Evolutionary conservation across 2,797 vertebrate genomes (phyloP), one percentile per base, ranked within the genome.

Genomic region (Sebastes elongatus): DNA sequence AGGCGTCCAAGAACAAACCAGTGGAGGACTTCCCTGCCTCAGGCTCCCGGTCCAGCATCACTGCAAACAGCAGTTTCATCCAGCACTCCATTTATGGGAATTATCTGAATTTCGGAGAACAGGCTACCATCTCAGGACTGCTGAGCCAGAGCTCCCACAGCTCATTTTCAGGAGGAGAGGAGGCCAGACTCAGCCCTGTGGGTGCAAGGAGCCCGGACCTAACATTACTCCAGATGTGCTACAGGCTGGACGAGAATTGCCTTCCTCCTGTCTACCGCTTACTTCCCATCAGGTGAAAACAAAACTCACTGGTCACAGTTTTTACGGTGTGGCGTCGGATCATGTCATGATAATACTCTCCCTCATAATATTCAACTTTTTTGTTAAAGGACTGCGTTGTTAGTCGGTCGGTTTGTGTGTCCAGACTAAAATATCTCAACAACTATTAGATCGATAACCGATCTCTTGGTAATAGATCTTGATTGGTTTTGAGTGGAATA

Each of bases 201-300:
- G 35, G 53, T 38, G 83, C 64, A 33, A 89, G 82, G 65, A 74
- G 77, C 71, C 81, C 80, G 30, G 93, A 95, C 27, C 72, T 93
- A 73, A 70, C 62, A 7, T 87, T 95, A 30, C 88, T 96, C 60
- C 87, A 80, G 65, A 86, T 79, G 74, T 93, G 83, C 91, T 95
- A 94, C 86, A 91, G 69, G 46, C 60, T 95, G 61, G 91, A 94
- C 75, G 88, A 92, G 84, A 95, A 95, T 76, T 89, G 76, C 53
- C 8, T 93, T 63, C 94, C 93, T 59, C 59, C 88, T 57, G 71
- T 94, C 42, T 95, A 95, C 32, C 88, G 89, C 13, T 88, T 87
- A 5, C 91, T 94, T 65, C 86, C 91, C 53, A 81, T 93, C 70
- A 93, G 93, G 93, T 96, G 81, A 68, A 55, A 77, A 30, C 9